phyloP scores from a whole-genome alignment of 2,113 vertebrate species.

The Pelvicachromis taeniatus region DNA sequence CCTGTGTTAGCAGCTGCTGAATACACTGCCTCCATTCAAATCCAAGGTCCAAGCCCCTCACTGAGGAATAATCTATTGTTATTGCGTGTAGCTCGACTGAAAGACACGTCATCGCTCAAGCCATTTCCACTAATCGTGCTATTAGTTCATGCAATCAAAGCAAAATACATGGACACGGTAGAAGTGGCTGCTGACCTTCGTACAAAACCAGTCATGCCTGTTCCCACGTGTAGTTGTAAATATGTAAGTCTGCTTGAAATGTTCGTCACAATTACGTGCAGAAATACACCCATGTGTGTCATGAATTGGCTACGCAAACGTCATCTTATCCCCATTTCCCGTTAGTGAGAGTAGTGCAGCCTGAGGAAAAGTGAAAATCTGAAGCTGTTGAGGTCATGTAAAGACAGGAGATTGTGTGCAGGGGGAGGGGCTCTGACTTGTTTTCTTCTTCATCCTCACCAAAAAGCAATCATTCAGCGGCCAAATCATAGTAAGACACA shows the following conservation, averaged over 20 bases:
- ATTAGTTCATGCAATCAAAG: neutral
- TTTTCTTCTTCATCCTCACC: slow-evolving; percentile 25
- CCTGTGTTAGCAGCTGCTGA: slow-evolving; percentile 65
- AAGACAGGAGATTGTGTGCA: neutral
- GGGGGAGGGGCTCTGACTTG: neutral
- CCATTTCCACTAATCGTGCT: slow-evolving; percentile 2
- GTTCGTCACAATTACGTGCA: slow-evolving; percentile 9
- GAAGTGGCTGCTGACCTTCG: slow-evolving; percentile 16
- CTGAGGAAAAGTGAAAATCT: slow-evolving; percentile 9
- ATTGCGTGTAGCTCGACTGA: slow-evolving; percentile 23
- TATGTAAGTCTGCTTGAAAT: slow-evolving; percentile 27
- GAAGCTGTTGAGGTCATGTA: neutral
- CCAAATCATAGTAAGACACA: slow-evolving; percentile 34
- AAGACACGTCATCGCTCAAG: slow-evolving; percentile 28
- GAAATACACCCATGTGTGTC: slow-evolving; percentile 11
- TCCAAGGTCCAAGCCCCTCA: slow-evolving; percentile 51
- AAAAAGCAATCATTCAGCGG: slow-evolving; percentile 61
- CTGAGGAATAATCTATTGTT: slow-evolving; percentile 39
- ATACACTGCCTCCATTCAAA: slow-evolving; percentile 70
- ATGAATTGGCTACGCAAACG: slow-evolving; percentile 24
- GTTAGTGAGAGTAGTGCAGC: slow-evolving; percentile 3
- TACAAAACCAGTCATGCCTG: neutral
- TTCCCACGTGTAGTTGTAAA: slow-evolving; percentile 45
- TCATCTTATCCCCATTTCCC: neutral
- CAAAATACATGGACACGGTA: neutral